Percentiles rank a stretch among this genome's conserved stretches.
phyloP scores from a whole-genome alignment of 2,113 vertebrate species.

The Larimichthys polyactis region DNA sequence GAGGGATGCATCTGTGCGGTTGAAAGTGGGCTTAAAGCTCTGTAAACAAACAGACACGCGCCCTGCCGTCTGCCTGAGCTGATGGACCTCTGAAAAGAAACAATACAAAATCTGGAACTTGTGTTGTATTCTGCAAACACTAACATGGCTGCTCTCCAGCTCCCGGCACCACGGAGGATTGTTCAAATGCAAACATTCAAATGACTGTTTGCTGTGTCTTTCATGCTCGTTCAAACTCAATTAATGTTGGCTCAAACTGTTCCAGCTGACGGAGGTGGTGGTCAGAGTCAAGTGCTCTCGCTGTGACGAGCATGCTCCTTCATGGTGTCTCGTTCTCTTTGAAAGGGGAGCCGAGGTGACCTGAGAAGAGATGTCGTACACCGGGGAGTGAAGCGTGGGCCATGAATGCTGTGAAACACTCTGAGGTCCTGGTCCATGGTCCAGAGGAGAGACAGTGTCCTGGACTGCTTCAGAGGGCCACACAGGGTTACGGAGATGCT shows the following conservation, averaged over 20 bases:
- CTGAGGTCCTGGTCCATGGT: constrained; percentile 48
- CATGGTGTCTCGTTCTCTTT: constrained; percentile 42
- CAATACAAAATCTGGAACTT: constrained; percentile 68
- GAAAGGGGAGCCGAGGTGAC: constrained; percentile 56
- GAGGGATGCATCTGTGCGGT: constrained; percentile 79
- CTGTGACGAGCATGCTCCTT: constrained; percentile 24
- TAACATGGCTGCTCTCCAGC: constrained; percentile 61
- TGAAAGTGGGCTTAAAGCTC: constrained; percentile 83
- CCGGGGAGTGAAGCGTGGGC: constrained; percentile 71
- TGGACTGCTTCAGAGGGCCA: constrained; percentile 67
- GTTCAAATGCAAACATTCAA: constrained; percentile 61
- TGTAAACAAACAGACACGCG: constrained; percentile 89
- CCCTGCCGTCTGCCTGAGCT: constrained; percentile 79
- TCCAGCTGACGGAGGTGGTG: constrained; percentile 38
- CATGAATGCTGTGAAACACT: constrained; percentile 83
- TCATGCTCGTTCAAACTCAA: constrained; percentile 59
- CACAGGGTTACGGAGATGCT: constrained; percentile 55
- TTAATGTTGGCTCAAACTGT: constrained; percentile 48
- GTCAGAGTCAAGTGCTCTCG: constrained; percentile 31
- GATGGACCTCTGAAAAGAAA: constrained; percentile 70
- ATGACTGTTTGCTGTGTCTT: constrained; percentile 52
- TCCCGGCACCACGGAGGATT: constrained; percentile 16
- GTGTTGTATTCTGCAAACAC: constrained; percentile 69
- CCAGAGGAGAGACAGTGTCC: constrained; percentile 49
- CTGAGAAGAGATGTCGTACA: constrained; percentile 56